Evolutionary conservation across 2,113 vertebrate species (phyloP), one percentile per base, ranked within the genome.

Genomic region (Apaloderma vittatum): DNA sequence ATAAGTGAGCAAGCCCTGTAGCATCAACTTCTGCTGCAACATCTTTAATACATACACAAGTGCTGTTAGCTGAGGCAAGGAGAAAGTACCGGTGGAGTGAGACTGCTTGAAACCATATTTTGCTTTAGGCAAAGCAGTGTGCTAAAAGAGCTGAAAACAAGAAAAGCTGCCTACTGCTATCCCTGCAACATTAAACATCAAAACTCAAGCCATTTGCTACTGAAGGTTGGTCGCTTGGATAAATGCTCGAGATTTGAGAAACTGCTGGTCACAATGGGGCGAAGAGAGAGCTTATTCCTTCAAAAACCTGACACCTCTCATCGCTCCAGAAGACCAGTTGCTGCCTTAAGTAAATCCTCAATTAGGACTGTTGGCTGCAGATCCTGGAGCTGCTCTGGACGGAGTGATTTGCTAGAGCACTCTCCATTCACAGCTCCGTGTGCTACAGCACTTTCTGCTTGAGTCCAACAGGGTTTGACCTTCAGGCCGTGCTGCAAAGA

Each of bases 111-210:
- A 97, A 94, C 92, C 79, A 40, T 93, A 96, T 96, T 94, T 98
- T 95, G 95, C 97, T 97, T 92, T 94, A 97, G 97, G 97, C 97
- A 95, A 98, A 96, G 94, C 95, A 76, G 73, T 94, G 96, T 90
- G 93, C 94, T 95, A 95, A 97, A 97, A 96, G 95, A 96, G 87
- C 79, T 92, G 96, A 93, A 94, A 98, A 95, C 92, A 96, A 91
- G 93, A 94, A 97, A 94, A 94, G 91, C 96, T 95, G 86, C 97
- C 94, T 94, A 70, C 92, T 87, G 91, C 86, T 93, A 75, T 94
- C 86, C 86, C 93, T 93, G 85, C 75, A 94, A 96, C 90, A 97
- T 96, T 94, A 94, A 96, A 97, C 96, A 96, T 98, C 97, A 97
- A 97, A 98, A 95, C 93, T 88, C 63, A 2, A 96, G 93, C 93